These are phyloP conservation scores for Apamea monoglypha DNA, from an alignment of 2,888 invertebrate genomes.

Conservation along the genomic window DNA sequence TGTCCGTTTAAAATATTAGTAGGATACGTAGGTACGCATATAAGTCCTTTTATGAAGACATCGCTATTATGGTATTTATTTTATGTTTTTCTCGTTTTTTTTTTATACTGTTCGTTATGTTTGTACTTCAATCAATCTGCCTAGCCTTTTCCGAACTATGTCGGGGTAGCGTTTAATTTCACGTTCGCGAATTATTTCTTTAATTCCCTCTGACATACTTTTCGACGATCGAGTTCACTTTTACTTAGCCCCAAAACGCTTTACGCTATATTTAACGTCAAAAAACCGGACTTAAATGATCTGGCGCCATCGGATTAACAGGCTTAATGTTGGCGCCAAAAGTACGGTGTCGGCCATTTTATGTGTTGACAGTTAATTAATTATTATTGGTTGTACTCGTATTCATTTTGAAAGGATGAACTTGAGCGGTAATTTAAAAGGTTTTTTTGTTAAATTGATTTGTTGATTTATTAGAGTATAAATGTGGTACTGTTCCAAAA, in stretches of 20 bases:
- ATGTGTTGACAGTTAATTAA: constrained; percentile 53
- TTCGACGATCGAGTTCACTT: constrained; percentile 31
- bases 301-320: constrained; percentile 56
- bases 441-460: neutral
- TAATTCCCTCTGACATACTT: constrained; percentile 44
- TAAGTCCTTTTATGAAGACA: neutral
- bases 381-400: constrained; percentile 25
- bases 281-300: constrained; percentile 55
- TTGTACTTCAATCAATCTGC: neutral
- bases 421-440: constrained; percentile 8
- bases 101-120: neutral
- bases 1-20: no score
- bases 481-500: neutral
- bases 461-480: neutral
- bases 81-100: neutral
- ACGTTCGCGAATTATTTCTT: constrained; percentile 6
- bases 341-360: constrained; percentile 54
- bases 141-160: no score
- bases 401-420: constrained; percentile 19
- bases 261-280: constrained; percentile 36
- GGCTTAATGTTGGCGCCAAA: constrained; percentile 58
- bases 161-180: constrained; percentile 2
- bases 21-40: neutral
- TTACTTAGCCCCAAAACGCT: constrained; percentile 50
- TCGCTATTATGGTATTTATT: neutral